phyloP scores from a whole-genome alignment of 2,888 invertebrate genomes.

The Pristionchus fissidentatus region DNA sequence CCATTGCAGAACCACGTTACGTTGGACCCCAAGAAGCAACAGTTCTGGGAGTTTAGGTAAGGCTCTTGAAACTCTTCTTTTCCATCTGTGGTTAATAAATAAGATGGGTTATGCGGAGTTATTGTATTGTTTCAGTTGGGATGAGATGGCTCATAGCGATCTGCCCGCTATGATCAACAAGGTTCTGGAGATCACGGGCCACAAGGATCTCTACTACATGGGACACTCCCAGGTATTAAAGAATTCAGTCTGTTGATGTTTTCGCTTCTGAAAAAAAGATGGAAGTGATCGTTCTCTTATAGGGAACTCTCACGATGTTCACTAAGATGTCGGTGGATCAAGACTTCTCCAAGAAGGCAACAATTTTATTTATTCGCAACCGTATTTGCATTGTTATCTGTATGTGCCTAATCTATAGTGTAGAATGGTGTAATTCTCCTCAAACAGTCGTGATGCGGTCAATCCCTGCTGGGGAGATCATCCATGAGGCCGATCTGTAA shows the following conservation, averaged over 20 bases:
- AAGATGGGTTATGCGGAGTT: too few relatives aligned
- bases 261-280: too few relatives aligned
- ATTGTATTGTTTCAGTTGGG: too few relatives aligned
- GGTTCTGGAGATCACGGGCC: constrained; percentile 80
- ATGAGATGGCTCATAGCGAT: constrained; percentile 89
- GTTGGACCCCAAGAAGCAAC: constrained; percentile 53
- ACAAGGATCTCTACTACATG: constrained; percentile 83
- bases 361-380: not conserved
- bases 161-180: constrained; percentile 87
- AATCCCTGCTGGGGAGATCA: too few relatives aligned
- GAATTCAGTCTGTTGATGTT: too few relatives aligned
- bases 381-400: too few relatives aligned
- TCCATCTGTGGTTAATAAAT: too few relatives aligned
- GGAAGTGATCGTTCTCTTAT: not conserved
- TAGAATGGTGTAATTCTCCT: too few relatives aligned
- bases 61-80: too few relatives aligned
- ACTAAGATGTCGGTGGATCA: constrained; percentile 61
- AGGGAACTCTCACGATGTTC: constrained; percentile 72
- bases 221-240: constrained; percentile 89
- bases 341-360: constrained; percentile 61
- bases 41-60: constrained; percentile 66
- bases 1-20: constrained; percentile 51
- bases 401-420: too few relatives aligned
- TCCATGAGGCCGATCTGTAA: too few relatives aligned
- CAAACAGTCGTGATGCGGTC: too few relatives aligned